These are phyloP conservation scores for Cygnus buccinator DNA, from an alignment of 2,113 vertebrate genomes.

Conservation along the genomic window DNA sequence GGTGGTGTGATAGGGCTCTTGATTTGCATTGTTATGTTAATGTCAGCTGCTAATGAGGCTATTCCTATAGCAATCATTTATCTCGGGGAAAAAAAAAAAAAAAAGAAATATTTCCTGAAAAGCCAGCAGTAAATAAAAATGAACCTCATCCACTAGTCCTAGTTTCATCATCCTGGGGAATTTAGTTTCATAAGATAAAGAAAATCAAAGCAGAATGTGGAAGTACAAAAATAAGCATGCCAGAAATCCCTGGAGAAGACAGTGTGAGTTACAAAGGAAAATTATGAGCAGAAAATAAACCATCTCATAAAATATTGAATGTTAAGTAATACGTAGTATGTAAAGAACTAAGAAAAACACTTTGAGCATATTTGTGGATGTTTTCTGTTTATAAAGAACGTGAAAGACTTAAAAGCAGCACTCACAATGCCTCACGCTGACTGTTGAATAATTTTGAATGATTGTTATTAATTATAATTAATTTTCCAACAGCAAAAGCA, in stretches of 20 bases:
- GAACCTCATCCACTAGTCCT: not conserved
- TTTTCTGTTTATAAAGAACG: not conserved
- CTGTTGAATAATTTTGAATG: not conserved
- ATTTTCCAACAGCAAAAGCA: not conserved
- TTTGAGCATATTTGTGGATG: not conserved
- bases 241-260: not conserved
- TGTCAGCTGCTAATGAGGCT: not conserved
- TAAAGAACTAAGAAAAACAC: not conserved
- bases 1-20: not conserved
- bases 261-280: not conserved
- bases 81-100: not conserved
- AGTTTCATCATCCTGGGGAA: not conserved
- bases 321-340: not conserved
- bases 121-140: not conserved
- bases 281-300: not conserved
- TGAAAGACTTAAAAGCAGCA: not conserved
- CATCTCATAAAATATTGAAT: not conserved
- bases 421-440: accelerated
- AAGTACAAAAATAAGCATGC: not conserved
- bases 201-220: not conserved
- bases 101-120: not conserved
- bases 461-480: not conserved
- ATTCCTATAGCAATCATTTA: not conserved
- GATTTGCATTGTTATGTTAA: not conserved
- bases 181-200: not conserved